Conservation (phyloP, 2,113 vertebrate genomes). For the Anas platyrhynchos region DNA sequence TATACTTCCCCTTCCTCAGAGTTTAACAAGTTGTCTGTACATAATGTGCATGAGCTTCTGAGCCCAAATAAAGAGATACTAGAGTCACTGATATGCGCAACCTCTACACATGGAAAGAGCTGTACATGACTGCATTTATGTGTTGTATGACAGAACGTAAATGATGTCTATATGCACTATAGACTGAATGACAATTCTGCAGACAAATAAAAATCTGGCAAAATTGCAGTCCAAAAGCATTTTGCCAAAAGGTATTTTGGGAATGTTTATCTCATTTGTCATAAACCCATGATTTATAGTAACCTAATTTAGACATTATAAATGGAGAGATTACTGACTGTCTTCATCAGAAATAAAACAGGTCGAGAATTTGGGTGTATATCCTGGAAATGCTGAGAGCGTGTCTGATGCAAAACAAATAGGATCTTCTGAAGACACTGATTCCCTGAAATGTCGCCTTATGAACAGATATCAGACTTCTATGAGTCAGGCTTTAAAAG, state of each 20-base stretch:
- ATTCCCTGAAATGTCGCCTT: neutral
- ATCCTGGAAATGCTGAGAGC: neutral
- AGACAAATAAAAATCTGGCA: constrained; percentile 61
- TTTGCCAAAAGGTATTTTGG: constrained; percentile 64
- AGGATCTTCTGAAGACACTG: neutral
- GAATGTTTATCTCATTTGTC: constrained; percentile 52
- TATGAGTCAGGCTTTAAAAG: neutral
- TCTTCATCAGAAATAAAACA: constrained; percentile 23
- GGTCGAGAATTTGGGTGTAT: neutral
- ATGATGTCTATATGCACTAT: constrained; percentile 11
- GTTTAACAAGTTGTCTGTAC: neutral
- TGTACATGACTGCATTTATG: neutral
- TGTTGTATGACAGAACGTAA: constrained; percentile 33
- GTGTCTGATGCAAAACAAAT: neutral
- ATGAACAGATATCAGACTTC: neutral
- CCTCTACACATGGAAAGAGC: neutral
- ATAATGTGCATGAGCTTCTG: neutral
- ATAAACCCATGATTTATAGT: constrained; percentile 44
- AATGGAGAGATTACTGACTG: constrained; percentile 33
- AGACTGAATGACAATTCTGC: constrained; percentile 31
- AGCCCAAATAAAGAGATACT: neutral
- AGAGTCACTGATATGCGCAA: neutral
- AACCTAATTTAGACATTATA: constrained; percentile 44
- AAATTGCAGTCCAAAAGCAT: constrained; percentile 32
- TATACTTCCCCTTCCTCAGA: neutral